Percentiles rank a stretch among this genome's conserved stretches.
Conservation (phyloP, 2,113 vertebrate genomes). For the Hemicordylus capensis region DNA sequence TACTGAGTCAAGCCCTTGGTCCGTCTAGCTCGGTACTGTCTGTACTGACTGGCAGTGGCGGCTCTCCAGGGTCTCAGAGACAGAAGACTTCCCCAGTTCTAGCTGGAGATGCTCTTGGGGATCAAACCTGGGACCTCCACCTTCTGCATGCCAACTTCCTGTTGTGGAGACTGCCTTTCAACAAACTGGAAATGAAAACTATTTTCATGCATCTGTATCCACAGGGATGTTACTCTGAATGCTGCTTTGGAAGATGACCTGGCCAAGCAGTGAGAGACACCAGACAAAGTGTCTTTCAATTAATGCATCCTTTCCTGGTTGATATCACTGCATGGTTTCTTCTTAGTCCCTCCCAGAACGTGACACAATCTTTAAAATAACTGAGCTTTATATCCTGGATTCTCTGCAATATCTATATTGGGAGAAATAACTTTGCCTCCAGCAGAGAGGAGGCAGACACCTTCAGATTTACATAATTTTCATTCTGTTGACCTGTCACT, state of each 20-base stretch:
- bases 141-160: not conserved
- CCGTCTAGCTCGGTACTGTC: too few species aligned
- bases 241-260: not conserved
- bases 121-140: not conserved
- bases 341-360: not conserved
- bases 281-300: not conserved
- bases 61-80: not conserved
- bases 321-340: not conserved
- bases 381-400: not conserved
- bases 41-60: not conserved
- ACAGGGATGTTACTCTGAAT: not conserved
- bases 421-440: constrained; percentile 21
- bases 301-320: not conserved
- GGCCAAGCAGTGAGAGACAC: not conserved
- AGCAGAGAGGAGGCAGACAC: not conserved
- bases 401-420: constrained; percentile 3
- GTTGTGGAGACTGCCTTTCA: not conserved
- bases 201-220: not conserved
- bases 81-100: not conserved
- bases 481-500: not conserved
- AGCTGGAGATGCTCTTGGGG: too few species aligned
- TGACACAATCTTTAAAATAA: constrained; percentile 6
- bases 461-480: not conserved
- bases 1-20: too few species aligned
- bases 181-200: not conserved